Evolutionary conservation across 1,140 invertebrate species (phyloP), one percentile per base, ranked within the genome.

Genomic region (Heliothis virescens): DNA sequence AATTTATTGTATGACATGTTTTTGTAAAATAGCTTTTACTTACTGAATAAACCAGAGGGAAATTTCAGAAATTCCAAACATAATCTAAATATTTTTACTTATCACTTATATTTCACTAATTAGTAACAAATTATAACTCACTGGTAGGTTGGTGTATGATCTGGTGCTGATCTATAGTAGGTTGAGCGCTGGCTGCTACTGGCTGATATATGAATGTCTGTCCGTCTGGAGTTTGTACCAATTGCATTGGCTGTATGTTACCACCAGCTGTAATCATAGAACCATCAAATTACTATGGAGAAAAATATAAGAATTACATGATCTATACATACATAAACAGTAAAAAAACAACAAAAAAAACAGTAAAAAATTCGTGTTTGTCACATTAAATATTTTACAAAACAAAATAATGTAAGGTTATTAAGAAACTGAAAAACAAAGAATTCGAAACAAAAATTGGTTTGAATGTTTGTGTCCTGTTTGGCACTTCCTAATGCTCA

Each of bases 121-220:
- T 12, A 48, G 53, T 21, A 13, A 29, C 16, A 57, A 72, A 59
- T 21, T 48, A 3, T 34, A 65, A 65, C 71, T 81, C 79, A 93
- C 91, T 89, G 72, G 90, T 80, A 29, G 91, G 92, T 76, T 94
- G 93, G 57, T 93, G 92, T 76, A 94, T 86, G 7, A 93, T 91
- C 72, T 93, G 92, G 52, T 92, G 91, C 48, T 93, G 92, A 65
- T 93, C 92, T n/a, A 94, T 91, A 12, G 92, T 85, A 0, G 87
- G 87, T 67, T 92, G 91, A 5, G 88, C 83, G 12, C 81, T 88
- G 0, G 89, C 84, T 0, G 86, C 82, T 0, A 78, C 75, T 11
- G 98, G 98, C 90, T 98, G 98, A 90, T 98, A 99, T 77, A 99
- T 97, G 82, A 98, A 97, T 0, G 98, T 98, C 92, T 99, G 98